phyloP scores from a whole-genome alignment of 2,113 vertebrate species.

The Triplophysa rosa region DNA sequence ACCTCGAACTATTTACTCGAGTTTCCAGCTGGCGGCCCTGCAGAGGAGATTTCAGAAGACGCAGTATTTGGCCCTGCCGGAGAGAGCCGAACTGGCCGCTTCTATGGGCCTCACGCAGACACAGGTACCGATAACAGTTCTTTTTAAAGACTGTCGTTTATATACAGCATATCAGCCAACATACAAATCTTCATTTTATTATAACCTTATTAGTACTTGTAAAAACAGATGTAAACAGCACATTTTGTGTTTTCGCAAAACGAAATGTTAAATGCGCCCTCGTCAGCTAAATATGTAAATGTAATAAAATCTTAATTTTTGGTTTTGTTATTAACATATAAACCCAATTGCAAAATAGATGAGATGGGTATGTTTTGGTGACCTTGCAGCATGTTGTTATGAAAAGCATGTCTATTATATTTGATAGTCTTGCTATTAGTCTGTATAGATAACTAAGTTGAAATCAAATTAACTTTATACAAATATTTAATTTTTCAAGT shows the following conservation, averaged over 20 bases:
- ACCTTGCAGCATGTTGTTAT: too few relatives aligned
- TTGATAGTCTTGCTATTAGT: too few relatives aligned
- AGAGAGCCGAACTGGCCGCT: constrained; percentile 94
- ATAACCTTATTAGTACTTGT: too few relatives aligned
- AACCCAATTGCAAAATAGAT: too few relatives aligned
- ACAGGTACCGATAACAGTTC: constrained; percentile 77
- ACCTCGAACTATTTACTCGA: constrained; percentile 97
- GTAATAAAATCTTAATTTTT: neutral
- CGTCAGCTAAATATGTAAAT: neutral
- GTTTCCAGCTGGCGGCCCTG: constrained; percentile 95
- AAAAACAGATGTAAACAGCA: too few relatives aligned
- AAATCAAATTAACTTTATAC: too few relatives aligned
- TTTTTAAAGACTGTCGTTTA: neutral
- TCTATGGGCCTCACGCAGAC: constrained; percentile 96
- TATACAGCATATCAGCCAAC: neutral
- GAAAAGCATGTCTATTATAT: too few relatives aligned
- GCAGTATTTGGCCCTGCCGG: constrained; percentile 94
- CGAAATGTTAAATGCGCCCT: too few relatives aligned
- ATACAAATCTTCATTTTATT: neutral
- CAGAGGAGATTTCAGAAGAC: constrained; percentile 97
- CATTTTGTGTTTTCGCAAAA: too few relatives aligned
- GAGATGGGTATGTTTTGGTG: too few relatives aligned
- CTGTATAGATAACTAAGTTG: too few relatives aligned
- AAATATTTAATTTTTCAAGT: too few relatives aligned
- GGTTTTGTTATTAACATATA: neutral